A percentile compares a stretch with the other conserved stretches of the same genome.
phyloP scores from a whole-genome alignment of 2,113 vertebrate genomes.

The Semnornis frantzii region DNA sequence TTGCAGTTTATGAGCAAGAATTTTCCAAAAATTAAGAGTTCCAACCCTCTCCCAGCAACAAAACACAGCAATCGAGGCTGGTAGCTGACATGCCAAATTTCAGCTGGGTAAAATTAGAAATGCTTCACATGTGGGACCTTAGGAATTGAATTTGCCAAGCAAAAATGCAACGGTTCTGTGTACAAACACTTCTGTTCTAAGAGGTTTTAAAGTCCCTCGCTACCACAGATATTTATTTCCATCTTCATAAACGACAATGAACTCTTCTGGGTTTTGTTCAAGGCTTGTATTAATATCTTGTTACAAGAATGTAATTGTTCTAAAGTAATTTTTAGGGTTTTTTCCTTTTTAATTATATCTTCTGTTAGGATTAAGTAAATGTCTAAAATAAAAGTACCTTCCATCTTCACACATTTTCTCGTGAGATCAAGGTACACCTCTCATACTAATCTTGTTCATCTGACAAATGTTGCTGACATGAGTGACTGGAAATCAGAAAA shows the following conservation, averaged over 20 bases:
- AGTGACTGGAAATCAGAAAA: not conserved
- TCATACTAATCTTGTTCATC: not conserved
- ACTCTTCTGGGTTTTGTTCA: not conserved
- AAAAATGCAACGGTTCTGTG: not conserved
- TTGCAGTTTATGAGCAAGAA: not conserved
- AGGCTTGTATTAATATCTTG: not conserved
- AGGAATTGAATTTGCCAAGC: not conserved
- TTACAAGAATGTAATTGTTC: not conserved
- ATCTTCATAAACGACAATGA: not conserved
- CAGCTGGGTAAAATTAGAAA: conserved; percentile 55
- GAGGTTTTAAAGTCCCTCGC: not conserved
- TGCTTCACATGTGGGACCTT: not conserved
- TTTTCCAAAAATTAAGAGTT: conserved; percentile 16
- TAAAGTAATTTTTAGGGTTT: not conserved
- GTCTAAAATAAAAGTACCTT: not conserved
- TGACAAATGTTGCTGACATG: not conserved
- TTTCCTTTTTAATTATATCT: not conserved
- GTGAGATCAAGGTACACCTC: not conserved
- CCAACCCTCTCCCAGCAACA: not conserved
- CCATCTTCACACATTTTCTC: not conserved
- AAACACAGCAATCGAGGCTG: not conserved
- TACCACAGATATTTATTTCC: not conserved
- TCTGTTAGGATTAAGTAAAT: not conserved
- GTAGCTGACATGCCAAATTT: not conserved
- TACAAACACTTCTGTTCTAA: conserved; percentile 7